Conservation (phyloP, 2,113 vertebrate genomes). For the Condylura cristata region DNA sequence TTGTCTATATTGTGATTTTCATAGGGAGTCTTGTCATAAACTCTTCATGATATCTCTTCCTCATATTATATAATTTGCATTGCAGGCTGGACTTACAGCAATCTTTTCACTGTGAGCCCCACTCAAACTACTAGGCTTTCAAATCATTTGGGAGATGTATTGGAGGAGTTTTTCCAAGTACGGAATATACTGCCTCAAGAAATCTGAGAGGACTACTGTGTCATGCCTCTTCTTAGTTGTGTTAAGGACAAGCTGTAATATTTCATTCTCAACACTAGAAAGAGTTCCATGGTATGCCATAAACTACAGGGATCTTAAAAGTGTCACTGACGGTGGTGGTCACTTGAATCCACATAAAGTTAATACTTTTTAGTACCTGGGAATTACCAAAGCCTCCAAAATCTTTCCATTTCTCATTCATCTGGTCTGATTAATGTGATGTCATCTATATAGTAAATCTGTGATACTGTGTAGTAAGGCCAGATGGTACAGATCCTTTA, state of each 20-base stretch:
- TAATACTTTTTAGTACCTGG: not conserved
- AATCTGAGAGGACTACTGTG: not conserved
- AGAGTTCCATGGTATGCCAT: not conserved
- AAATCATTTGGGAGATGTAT: not conserved
- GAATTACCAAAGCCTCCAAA: not conserved
- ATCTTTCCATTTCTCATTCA: not conserved
- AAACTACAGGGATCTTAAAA: not conserved
- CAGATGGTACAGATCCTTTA: not conserved
- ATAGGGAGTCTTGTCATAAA: not conserved
- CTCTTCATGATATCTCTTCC: not conserved
- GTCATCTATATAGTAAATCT: not conserved
- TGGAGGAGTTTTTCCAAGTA: not conserved
- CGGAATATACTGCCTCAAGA: not conserved
- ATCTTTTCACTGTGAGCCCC: not conserved
- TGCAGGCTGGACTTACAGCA: not conserved
- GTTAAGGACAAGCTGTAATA: not conserved
- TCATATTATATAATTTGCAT: not conserved
- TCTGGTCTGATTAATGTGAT: not conserved
- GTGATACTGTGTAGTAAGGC: not conserved
- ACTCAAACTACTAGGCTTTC: not conserved
- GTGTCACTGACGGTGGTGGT: not conserved
- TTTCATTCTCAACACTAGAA: not conserved
- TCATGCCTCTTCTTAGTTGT: not conserved
- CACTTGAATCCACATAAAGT: not conserved
- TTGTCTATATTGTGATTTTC: not conserved